Evolutionary conservation across 2,797 vertebrate species (phyloP), one percentile per base, ranked within the genome.

Genomic region (Moxostoma hubbsi): DNA sequence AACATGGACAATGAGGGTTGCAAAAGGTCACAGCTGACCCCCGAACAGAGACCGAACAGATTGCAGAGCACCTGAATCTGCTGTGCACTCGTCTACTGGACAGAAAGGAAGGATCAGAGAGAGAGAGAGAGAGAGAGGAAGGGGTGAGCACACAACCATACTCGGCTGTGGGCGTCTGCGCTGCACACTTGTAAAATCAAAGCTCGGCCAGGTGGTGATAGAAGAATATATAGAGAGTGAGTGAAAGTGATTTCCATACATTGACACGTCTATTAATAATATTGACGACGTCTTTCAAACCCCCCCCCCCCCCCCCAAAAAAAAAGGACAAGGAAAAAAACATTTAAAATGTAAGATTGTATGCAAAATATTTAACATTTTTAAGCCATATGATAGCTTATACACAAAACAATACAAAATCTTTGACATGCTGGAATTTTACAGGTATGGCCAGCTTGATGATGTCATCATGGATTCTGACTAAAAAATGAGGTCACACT

Each of bases 151-250:
- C 47, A 36, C 49, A 62, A 15, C 8, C 55, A 67, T 24, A 11
- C 53, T 49, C 11, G 7, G 9, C 36, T 62, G 64, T 73, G 46
- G 46, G 36, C 59, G 53, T 24, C 54, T 58, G 51, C 47, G 7
- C 47, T 46, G 63, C 64, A 68, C 13, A 9, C 11, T 43, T 59
- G 73, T 63, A 47, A 11, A 81, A 87, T 86, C 67, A 90, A 91
- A 90, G 91, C 87, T 91, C 89, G 82, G 89, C 90, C 89, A 91
- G 91, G 85, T 91, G 88, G 91, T 86, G 91, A 70, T 87, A 84
- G 89, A 51, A 43, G 76, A 78, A 78, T 47, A 64, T 67, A 72
- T 54, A 73, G 61, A 80, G 51, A 79, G 61, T 58, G 71, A 70
- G 10, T 71, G 54, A 57, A 12, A 79, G 7, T 11, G 13, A 65